Conservation (phyloP, 2,113 vertebrate species). For the Columba livia region DNA sequence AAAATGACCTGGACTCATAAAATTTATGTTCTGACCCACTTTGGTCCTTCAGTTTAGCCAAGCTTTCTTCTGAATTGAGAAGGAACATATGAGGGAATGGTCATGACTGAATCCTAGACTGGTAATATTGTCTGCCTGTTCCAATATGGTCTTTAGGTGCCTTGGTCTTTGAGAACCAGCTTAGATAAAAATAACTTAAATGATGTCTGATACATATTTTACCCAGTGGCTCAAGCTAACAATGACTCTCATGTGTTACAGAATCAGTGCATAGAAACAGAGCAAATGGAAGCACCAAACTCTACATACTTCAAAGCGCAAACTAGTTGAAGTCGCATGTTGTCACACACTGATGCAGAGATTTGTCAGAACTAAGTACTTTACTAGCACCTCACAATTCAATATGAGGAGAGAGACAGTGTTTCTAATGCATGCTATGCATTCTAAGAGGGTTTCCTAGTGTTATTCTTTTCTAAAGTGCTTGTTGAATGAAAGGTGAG, state of each 20-base stretch:
- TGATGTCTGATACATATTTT: not conserved
- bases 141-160: not conserved
- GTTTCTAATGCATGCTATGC: not conserved
- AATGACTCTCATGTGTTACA: not conserved
- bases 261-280: not conserved
- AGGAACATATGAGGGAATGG: not conserved
- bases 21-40: not conserved
- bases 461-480: not conserved
- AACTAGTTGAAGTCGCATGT: not conserved
- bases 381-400: not conserved
- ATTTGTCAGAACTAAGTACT: not conserved
- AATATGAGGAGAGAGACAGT: not conserved
- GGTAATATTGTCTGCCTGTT: not conserved
- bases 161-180: not conserved
- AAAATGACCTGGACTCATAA: not conserved
- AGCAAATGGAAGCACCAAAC: not conserved
- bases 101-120: not conserved
- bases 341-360: not conserved
- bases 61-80: not conserved
- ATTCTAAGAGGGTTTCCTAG: not conserved
- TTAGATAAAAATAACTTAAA: not conserved
- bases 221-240: not conserved
- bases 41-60: not conserved
- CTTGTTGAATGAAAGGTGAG: not conserved
- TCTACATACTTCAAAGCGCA: not conserved